A percentile compares a stretch with the other conserved stretches of the same genome.
These are phyloP conservation scores for Acronicta leporina DNA, from an alignment of 2,888 invertebrate species.

Conservation along the genomic window DNA sequence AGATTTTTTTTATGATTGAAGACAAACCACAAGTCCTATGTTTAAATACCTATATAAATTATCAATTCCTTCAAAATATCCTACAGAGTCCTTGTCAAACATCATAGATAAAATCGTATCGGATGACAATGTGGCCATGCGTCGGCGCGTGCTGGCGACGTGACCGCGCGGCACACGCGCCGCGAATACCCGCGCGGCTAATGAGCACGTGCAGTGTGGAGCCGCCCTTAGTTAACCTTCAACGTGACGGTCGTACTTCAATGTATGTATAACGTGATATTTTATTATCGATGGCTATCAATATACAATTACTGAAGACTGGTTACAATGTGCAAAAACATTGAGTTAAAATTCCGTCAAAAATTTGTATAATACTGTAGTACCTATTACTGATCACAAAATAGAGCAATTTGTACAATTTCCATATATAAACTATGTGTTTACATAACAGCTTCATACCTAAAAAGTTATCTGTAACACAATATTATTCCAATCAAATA, in stretches of 20 bases:
- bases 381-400: too few species aligned
- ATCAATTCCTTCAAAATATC: too few species aligned
- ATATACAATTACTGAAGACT: background rate
- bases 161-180: constrained; percentile 79
- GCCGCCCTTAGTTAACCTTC: constrained; percentile 72
- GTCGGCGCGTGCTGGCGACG: constrained; percentile 83
- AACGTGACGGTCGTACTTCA: constrained; percentile 13
- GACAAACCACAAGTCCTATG: too few species aligned
- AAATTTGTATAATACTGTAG: too few species aligned
- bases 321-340: background rate
- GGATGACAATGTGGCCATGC: constrained; percentile 59
- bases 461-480: too few species aligned
- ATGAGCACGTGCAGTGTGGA: constrained; percentile 78
- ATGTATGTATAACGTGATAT: constrained; percentile 5
- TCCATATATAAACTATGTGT: too few species aligned
- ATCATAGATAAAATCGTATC: constrained; percentile 45
- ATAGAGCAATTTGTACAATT: too few species aligned
- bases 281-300: background rate
- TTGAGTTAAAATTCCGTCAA: background rate
- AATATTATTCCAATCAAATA: too few species aligned
- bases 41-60: too few species aligned
- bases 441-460: too few species aligned
- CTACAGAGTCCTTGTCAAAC: constrained; percentile 6
- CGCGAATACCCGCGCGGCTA: constrained; percentile 77
- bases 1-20: too few species aligned